phyloP scores from a whole-genome alignment of 2,888 invertebrate species.

The Tinea semifulvella region DNA sequence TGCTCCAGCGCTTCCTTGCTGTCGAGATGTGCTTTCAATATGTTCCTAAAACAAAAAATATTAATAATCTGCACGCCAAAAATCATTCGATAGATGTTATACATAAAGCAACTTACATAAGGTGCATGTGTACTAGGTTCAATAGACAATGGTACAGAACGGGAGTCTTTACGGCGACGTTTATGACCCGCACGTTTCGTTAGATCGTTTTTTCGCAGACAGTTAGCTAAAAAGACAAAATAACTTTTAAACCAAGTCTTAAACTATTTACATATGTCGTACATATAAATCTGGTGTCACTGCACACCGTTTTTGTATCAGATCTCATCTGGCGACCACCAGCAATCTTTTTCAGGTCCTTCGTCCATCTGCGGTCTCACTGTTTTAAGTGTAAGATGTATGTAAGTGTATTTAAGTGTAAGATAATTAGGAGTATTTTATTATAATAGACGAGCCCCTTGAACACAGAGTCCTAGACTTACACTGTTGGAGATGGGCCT shows the following conservation, averaged over 20 bases:
- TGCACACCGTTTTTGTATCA: no score
- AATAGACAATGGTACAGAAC: conserved; percentile 47
- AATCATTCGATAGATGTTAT: no score
- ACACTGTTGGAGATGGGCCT: no score
- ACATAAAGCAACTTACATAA: conserved; percentile 7
- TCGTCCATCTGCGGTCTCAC: no score
- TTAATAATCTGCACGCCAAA: no score
- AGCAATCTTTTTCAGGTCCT: no score
- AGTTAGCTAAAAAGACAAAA: neutral
- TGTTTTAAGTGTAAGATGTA: no score
- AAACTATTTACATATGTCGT: neutral
- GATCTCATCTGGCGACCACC: no score
- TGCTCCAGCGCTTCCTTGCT: conserved; percentile 34
- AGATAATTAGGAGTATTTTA: no score
- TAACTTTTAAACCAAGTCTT: neutral
- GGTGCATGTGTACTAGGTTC: conserved; percentile 31
- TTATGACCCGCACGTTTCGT: conserved; percentile 25
- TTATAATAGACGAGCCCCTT: no score
- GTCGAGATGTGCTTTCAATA: conserved; percentile 28
- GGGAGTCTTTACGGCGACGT: conserved; percentile 38
- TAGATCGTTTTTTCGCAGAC: neutral
- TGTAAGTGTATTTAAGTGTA: no score
- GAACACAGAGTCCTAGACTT: no score
- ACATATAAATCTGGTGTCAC: neutral
- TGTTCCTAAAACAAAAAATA: neutral